Percentiles rank a stretch among this genome's conserved stretches.
These are phyloP conservation scores for Oegoconia quadripuncta DNA, from an alignment of 2,888 invertebrate genomes.

Conservation along the genomic window DNA sequence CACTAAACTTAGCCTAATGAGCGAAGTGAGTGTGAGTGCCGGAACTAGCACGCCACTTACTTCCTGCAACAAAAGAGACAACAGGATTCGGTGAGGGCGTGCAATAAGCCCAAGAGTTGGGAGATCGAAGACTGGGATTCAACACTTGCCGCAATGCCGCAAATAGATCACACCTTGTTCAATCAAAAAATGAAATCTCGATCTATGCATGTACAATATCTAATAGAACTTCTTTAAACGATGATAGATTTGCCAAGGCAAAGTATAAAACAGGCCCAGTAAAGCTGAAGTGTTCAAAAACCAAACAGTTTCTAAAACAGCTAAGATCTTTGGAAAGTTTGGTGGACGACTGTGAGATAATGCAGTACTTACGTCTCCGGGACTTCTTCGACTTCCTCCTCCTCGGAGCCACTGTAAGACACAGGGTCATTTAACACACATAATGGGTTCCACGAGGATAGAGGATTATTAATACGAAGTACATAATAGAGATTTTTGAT, in stretches of 20 bases:
- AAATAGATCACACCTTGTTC: constrained; percentile 34
- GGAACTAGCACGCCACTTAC: constrained; percentile 77
- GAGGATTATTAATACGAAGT: neutral
- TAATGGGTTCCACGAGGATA: neutral
- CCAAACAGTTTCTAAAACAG: constrained; percentile 57
- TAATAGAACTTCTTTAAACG: constrained; percentile 38
- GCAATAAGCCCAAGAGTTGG: constrained; percentile 59
- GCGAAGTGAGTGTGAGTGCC: constrained; percentile 68
- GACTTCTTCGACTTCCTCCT: constrained; percentile 88
- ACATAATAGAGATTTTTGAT: neutral
- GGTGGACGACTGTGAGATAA: constrained; percentile 20
- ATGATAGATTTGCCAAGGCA: constrained; percentile 61
- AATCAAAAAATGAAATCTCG: constrained; percentile 35
- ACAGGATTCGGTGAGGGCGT: constrained; percentile 69
- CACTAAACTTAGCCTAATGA: constrained; percentile 66
- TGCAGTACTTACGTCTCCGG: constrained; percentile 83
- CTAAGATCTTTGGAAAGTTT: constrained; percentile 31
- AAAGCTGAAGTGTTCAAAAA: constrained; percentile 65
- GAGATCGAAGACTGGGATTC: constrained; percentile 43
- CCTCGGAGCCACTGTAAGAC: constrained; percentile 81
- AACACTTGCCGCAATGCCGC: constrained; percentile 56
- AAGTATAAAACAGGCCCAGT: constrained; percentile 57
- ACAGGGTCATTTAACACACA: constrained; percentile 31
- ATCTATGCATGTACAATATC: constrained; percentile 23
- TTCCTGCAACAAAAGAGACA: constrained; percentile 79